Evolutionary conservation across 2,888 invertebrate genomes (phyloP).

Genomic region (Ophioninae sp.): DNA sequence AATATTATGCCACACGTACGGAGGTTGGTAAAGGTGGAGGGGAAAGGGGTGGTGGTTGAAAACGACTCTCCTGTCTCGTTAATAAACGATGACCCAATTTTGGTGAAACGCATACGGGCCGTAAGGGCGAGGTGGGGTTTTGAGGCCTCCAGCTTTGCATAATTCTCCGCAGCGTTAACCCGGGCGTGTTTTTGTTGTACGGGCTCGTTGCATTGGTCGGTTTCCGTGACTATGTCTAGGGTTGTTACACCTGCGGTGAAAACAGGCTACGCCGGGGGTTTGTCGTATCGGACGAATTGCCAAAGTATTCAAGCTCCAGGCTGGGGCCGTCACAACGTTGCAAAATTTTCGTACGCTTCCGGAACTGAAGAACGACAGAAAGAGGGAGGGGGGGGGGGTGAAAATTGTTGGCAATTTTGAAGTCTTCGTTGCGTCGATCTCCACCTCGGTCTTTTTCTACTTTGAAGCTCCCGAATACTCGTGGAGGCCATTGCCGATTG

Average conservation of each 20-base stretch:
- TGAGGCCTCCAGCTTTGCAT: constrained; percentile 34
- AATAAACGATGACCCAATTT: constrained; percentile 52
- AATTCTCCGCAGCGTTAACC: constrained; percentile 33
- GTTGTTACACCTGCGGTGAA: not conserved
- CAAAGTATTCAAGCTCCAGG: constrained; percentile 14
- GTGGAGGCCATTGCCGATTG: constrained; percentile 59
- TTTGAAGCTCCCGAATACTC: not conserved
- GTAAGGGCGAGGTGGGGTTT: not conserved
- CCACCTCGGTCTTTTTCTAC: not conserved
- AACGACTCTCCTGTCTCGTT: constrained; percentile 35
- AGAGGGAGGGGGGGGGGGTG: constrained; percentile 18
- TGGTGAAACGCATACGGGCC: constrained; percentile 14
- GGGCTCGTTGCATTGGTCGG: not conserved
- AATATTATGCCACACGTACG: constrained; percentile 14
- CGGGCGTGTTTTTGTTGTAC: constrained; percentile 18
- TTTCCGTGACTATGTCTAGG: constrained; percentile 27
- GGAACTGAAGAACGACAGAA: not conserved
- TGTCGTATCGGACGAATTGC: constrained; percentile 17
- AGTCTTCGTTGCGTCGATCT: not conserved
- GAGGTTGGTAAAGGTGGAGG: too few relatives aligned
- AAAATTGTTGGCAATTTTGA: constrained; percentile 40
- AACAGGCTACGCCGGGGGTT: not conserved
- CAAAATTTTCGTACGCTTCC: constrained; percentile 3
- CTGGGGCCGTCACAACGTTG: constrained; percentile 14
- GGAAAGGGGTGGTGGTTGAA: not conserved